Percentiles rank a stretch among this genome's conserved stretches.
These are phyloP conservation scores for Cyanoderma ruficeps DNA, from an alignment of 2,113 vertebrate genomes.

Conservation along the genomic window DNA sequence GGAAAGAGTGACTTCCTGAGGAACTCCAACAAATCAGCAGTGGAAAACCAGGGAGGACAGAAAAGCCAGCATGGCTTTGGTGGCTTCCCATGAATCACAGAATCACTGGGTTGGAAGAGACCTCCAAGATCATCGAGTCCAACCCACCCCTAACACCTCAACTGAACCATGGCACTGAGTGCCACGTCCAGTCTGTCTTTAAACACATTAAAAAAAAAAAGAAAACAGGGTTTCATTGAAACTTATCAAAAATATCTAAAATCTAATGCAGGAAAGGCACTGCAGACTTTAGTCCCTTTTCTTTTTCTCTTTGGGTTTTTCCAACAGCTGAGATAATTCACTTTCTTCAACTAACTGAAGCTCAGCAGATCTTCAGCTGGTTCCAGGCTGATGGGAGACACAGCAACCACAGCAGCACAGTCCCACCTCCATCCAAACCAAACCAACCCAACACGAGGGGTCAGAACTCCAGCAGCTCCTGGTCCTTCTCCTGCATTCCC, in stretches of 20 bases:
- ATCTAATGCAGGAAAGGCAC: background rate
- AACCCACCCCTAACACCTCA: background rate
- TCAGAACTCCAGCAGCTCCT: background rate
- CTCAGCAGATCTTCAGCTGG: background rate
- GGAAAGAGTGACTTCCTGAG: background rate
- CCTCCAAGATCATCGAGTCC: background rate
- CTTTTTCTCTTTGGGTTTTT: background rate
- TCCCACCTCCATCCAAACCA: background rate
- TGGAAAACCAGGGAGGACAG: rapidly evolving
- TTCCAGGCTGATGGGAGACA: background rate
- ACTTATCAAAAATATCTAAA: background rate
- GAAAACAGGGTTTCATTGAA: background rate
- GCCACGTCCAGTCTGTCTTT: background rate
- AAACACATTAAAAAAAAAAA: background rate
- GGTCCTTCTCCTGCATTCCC: background rate
- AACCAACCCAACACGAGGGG: rapidly evolving
- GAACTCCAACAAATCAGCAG: background rate
- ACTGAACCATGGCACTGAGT: background rate
- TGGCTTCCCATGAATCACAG: background rate
- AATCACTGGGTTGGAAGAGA: background rate
- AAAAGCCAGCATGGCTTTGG: background rate
- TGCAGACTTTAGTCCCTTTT: background rate
- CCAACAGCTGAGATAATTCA: background rate
- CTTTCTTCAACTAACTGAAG: background rate
- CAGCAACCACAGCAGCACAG: background rate